Percentiles rank a stretch among this genome's conserved stretches.
Evolutionary conservation across 2,888 invertebrate species (phyloP).

Genomic region (Drosophila infuscata): DNA sequence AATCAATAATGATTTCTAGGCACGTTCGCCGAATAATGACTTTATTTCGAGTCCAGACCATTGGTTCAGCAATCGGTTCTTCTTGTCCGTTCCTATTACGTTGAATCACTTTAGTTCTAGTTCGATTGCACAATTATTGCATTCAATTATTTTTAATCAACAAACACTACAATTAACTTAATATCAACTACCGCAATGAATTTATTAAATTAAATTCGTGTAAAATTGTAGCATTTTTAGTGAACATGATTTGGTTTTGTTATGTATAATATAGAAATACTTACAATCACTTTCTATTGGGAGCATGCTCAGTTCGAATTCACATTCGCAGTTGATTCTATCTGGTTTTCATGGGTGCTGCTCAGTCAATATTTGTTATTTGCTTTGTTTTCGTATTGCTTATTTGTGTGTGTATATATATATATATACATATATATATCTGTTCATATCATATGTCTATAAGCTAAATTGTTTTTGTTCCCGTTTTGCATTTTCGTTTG

Average conservation of each 20-base stretch:
- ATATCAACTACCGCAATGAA: background rate
- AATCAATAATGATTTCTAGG: background rate
- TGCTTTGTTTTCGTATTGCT: conserved; percentile 30
- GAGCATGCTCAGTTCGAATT: conserved; percentile 1
- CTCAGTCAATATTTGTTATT: conserved; percentile 32
- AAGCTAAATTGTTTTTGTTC: conserved; percentile 42
- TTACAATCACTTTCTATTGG: background rate
- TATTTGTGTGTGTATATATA: background rate
- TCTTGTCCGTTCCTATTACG: background rate
- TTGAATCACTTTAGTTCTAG: background rate
- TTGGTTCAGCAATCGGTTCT: background rate
- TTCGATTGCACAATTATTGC: background rate
- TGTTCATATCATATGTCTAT: conserved; percentile 26
- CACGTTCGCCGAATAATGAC: background rate
- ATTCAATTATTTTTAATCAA: background rate
- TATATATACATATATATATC: background rate
- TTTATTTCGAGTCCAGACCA: background rate
- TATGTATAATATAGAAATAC: background rate
- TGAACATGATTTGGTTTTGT: background rate
- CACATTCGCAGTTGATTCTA: conserved; percentile 24
- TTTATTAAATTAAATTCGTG: background rate
- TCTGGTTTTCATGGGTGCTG: conserved; percentile 17
- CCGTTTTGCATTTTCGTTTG: conserved; percentile 42
- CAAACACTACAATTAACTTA: background rate
- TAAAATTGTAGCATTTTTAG: background rate